phyloP scores from a whole-genome alignment of 2,113 vertebrate genomes.

The Aix galericulata region DNA sequence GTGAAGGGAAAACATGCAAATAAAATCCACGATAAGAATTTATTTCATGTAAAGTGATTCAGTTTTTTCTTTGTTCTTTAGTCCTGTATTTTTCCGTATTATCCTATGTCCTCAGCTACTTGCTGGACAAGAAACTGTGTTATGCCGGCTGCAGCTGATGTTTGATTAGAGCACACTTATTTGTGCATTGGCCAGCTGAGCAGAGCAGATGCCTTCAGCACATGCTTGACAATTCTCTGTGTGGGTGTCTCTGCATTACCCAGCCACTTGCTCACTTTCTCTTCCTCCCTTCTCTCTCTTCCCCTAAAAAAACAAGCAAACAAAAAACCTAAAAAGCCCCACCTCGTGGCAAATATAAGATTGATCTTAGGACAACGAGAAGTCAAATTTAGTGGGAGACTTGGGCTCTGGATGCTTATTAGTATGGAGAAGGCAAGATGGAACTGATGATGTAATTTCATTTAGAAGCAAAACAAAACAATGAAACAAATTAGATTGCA shows the following conservation, averaged over 20 bases:
- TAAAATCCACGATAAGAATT: not conserved
- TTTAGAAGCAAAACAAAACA: too few relatives aligned
- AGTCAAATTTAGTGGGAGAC: fast-evolving
- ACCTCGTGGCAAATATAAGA: not conserved
- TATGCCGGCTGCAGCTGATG: not conserved
- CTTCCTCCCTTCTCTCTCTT: not conserved
- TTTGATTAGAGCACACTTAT: not conserved
- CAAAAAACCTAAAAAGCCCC: too few relatives aligned
- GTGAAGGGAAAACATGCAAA: not conserved
- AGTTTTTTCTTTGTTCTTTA: not conserved
- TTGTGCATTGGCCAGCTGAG: not conserved
- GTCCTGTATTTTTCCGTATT: not conserved
- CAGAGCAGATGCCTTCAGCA: not conserved
- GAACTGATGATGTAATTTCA: not conserved
- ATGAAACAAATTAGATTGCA: not conserved
- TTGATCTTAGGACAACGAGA: not conserved
- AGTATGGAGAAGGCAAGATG: not conserved
- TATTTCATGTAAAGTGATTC: not conserved
- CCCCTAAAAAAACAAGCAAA: too few relatives aligned
- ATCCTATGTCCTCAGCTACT: not conserved
- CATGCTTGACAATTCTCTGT: not conserved
- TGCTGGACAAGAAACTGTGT: not conserved
- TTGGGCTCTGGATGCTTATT: not conserved
- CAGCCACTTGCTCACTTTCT: not conserved
- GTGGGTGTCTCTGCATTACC: not conserved